These are phyloP conservation scores for Archilochus colubris DNA, from an alignment of 2,113 vertebrate genomes.

Conservation along the genomic window DNA sequence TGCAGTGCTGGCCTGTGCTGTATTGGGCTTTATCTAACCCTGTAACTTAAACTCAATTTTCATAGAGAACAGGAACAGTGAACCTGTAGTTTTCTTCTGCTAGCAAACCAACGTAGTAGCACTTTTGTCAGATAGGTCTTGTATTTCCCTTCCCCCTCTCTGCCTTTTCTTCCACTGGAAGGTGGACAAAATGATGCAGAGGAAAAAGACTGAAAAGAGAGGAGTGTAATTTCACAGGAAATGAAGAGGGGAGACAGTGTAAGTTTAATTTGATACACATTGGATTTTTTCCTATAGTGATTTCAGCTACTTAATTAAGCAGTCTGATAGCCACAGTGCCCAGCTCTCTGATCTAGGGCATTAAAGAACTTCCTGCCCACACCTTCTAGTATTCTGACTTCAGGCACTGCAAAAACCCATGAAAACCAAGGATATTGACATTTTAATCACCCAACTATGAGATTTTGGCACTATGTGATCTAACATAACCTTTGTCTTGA, in stretches of 20 bases:
- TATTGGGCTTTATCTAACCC: neutral
- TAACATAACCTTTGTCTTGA: slow-evolving; percentile 1
- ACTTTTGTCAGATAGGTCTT: neutral
- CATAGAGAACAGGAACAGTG: neutral
- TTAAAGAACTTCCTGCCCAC: slow-evolving; percentile 34
- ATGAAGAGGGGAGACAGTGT: neutral
- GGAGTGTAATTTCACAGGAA: neutral
- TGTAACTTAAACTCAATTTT: neutral
- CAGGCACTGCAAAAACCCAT: neutral
- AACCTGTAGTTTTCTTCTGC: neutral
- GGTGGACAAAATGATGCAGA: neutral
- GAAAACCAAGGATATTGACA: slow-evolving; percentile 24
- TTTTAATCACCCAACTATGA: slow-evolving; percentile 37
- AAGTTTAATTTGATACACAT: neutral
- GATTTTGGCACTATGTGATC: slow-evolving; percentile 26
- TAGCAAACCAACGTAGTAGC: neutral
- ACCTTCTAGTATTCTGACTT: slow-evolving; percentile 8
- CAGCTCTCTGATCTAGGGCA: neutral
- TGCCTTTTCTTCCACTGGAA: neutral
- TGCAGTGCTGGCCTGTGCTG: neutral
- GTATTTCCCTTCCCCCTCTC: neutral
- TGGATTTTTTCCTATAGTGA: neutral
- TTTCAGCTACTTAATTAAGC: slow-evolving; percentile 47
- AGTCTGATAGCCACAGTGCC: neutral
- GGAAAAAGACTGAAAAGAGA: neutral